phyloP scores from a whole-genome alignment of 1,140 invertebrate species.

The Ephestia elutella region DNA sequence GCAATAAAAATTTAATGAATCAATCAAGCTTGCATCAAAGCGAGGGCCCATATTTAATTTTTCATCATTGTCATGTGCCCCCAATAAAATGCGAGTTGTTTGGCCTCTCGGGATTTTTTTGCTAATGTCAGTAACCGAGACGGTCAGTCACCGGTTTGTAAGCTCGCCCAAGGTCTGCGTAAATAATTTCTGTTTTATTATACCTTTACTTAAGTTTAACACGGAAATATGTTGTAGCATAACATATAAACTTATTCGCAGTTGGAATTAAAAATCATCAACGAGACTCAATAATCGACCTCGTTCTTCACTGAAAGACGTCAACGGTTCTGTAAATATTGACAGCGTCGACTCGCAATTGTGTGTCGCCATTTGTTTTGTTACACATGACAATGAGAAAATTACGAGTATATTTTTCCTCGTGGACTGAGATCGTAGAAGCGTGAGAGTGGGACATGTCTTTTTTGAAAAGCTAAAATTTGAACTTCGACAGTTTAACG shows the following conservation, averaged over 20 bases:
- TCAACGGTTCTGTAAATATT: conserved; percentile 36
- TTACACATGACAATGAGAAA: conserved; percentile 16
- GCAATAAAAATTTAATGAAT: no score
- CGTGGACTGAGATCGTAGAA: not conserved
- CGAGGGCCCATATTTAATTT: no score
- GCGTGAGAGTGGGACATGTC: no score
- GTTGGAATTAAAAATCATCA: no score
- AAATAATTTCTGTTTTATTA: conserved; percentile 21
- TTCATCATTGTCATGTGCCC: not conserved
- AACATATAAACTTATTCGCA: no score
- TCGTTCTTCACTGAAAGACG: conserved; percentile 21
- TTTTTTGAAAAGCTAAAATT: no score
- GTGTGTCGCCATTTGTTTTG: conserved; percentile 20
- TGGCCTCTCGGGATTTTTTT: not conserved
- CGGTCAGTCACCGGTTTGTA: conserved; percentile 42
- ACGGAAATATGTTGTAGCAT: no score
- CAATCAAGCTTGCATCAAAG: no score
- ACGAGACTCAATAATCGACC: no score
- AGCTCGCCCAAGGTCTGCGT: conserved; percentile 28
- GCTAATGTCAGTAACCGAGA: conserved; percentile 37
- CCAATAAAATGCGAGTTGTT: not conserved
- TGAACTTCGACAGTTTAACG: no score
- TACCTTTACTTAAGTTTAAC: not conserved
- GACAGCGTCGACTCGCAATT: conserved; percentile 22
- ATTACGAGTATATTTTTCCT: not conserved